Base-by-base conservation (phyloP, 2,113 vertebrate species). In the Girardinichthys multiradiatus region DNA sequence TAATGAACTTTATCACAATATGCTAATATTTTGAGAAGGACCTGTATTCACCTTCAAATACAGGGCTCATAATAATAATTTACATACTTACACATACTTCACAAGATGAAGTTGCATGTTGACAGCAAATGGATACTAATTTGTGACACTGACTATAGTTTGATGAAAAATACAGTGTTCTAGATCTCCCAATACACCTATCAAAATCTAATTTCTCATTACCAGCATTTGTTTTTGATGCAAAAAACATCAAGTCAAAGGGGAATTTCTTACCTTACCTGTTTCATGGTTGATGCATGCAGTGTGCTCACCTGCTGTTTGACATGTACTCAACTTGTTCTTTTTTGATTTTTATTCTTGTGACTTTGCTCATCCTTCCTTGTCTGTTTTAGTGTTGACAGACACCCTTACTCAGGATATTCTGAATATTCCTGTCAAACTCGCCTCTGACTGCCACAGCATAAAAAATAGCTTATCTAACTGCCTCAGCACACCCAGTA, bases 271-370 rank as follows among this genome's bases (percentile, higher is more conserved):
- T 37, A 1, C 14, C n/a, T 27, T 19, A 27, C 45, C 63, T 72
- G 27, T 57, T 75, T 72, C 48, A 62, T 80, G 74, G 82, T 74
- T 75, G 70, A 54, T 19, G 5, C 74, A 30, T 35, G 14, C 11
- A 12, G 64, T 67, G 76, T 70, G 61, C 64, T 67, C 74, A 79
- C 69, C 79, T 74, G 66, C 74, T 80, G 60, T 71, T 76, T 80
- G 48, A 78, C 51, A n/a, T 57, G 17, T 35, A 57, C 45, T 57
- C 27, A 75, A 35, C 45, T 75, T 0, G 3, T 26, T 60, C 15
- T 17, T 62, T 81, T 60, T 77, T 68, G 81, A 3, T 54, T 83
- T 69, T 65, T 63, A 31, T 51, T 57, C 21, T 62, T 48, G 39
- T 76, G 48, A 30, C 57, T 37, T 5, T 60, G 57, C 57, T 21